phyloP scores from a whole-genome alignment of 2,888 invertebrate genomes.

The Ferrisia virgata region DNA sequence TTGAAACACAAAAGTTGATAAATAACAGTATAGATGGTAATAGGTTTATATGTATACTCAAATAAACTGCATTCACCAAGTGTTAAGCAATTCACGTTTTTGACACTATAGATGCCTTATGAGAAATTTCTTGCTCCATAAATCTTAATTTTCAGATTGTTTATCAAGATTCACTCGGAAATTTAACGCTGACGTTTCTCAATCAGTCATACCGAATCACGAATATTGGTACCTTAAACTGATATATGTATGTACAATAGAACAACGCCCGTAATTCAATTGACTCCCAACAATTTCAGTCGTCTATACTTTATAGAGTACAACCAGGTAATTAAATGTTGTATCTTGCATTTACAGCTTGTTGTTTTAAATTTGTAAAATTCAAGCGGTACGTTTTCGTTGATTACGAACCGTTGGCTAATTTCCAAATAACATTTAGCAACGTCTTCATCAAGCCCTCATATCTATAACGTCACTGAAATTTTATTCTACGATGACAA shows the following conservation, averaged over 20 bases:
- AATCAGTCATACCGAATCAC: neutral
- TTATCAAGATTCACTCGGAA: neutral
- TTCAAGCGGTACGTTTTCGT: neutral
- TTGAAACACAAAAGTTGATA: no score
- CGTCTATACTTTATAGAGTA: neutral
- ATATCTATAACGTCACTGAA: neutral
- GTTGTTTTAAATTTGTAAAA: neutral
- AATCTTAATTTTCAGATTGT: neutral
- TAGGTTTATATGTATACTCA: no score
- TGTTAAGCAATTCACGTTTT: neutral
- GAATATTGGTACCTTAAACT: no score
- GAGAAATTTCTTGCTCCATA: neutral
- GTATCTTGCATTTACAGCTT: neutral
- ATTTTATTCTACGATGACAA: neutral
- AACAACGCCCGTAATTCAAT: slow-evolving; percentile 8
- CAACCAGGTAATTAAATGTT: neutral
- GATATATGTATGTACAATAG: neutral
- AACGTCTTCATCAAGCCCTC: neutral
- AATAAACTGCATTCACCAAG: neutral
- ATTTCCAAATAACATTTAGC: neutral
- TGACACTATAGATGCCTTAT: neutral
- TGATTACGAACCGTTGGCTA: neutral
- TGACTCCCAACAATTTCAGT: neutral
- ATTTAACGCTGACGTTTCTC: neutral
- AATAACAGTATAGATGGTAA: no score